Evolutionary conservation across 2,888 invertebrate genomes (phyloP).

Genomic region (Oxytorus armatus): DNA sequence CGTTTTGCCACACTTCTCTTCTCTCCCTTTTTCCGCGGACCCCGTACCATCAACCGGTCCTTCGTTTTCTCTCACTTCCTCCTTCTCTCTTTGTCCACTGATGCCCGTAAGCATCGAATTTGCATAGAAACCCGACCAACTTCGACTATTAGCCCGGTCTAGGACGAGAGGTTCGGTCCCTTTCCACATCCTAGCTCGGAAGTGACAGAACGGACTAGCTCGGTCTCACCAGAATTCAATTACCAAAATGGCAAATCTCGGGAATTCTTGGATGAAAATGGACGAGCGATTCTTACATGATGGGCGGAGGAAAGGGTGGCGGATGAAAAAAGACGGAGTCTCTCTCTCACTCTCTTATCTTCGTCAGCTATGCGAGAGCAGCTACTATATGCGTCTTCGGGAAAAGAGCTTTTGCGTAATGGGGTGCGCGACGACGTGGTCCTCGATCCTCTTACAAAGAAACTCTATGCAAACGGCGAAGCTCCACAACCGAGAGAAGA

Average conservation of each 20-base stretch:
- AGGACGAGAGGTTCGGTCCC: slow-evolving; percentile 72
- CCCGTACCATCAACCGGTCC: slow-evolving; percentile 60
- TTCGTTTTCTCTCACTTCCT: slow-evolving; percentile 3
- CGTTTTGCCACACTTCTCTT: slow-evolving; percentile 61
- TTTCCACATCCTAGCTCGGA: no score
- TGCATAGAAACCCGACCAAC: slow-evolving; percentile 82
- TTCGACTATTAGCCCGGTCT: slow-evolving; percentile 79
- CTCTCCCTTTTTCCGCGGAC: slow-evolving; percentile 46
- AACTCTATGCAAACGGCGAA: slow-evolving; percentile 25
- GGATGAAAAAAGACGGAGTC: not conserved
- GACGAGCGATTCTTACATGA: slow-evolving; percentile 44
- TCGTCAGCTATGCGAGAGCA: slow-evolving; percentile 18
- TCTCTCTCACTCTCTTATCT: not conserved
- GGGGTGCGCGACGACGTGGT: slow-evolving; percentile 37
- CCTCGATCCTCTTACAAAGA: slow-evolving; percentile 6
- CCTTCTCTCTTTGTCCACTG: slow-evolving; percentile 67
- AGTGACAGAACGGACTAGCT: slow-evolving; percentile 19
- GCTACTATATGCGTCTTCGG: slow-evolving; percentile 29
- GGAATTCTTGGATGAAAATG: slow-evolving; percentile 41
- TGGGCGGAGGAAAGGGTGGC: no score
- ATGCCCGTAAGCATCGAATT: slow-evolving; percentile 80
- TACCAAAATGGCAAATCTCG: slow-evolving; percentile 77
- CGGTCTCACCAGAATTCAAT: slow-evolving; percentile 76
- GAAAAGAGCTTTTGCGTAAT: slow-evolving; percentile 55
- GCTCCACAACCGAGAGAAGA: slow-evolving; percentile 48